Conservation (phyloP, 2,888 invertebrate species). For the Dasypolia templi region DNA sequence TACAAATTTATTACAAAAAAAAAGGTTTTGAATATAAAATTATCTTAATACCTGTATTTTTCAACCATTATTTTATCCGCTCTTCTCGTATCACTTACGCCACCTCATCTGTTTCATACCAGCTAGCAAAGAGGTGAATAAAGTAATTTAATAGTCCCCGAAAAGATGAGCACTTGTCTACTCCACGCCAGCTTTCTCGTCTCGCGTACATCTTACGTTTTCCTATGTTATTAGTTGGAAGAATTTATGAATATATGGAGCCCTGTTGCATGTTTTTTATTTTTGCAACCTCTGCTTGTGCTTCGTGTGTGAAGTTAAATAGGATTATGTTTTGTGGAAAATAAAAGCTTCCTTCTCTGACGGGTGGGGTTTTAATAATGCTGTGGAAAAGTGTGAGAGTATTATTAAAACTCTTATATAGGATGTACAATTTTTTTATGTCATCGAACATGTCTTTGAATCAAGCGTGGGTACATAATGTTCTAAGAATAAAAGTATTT, state of each 20-base stretch:
- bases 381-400: neutral
- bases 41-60: neutral
- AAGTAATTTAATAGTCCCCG: slow-evolving; percentile 80
- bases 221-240: slow-evolving; percentile 51
- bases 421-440: neutral
- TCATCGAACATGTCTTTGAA: neutral
- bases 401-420: neutral
- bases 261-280: slow-evolving; percentile 39
- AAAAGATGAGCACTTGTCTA: slow-evolving; percentile 78
- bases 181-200: slow-evolving; percentile 66
- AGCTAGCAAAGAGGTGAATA: slow-evolving; percentile 74
- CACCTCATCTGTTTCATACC: slow-evolving; percentile 65
- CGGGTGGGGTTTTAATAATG: neutral
- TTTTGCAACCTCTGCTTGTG: slow-evolving; percentile 3
- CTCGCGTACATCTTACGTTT: slow-evolving; percentile 53
- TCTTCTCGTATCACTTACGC: slow-evolving; percentile 47
- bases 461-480: neutral
- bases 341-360: neutral
- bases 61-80: neutral
- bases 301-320: neutral
- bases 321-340: neutral
- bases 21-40: neutral
- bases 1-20: neutral
- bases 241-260: slow-evolving; percentile 38
- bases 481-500: neutral